Evolutionary conservation across 2,113 vertebrate genomes (phyloP), one percentile per base, ranked within the genome.

Genomic region (Galbula dea): DNA sequence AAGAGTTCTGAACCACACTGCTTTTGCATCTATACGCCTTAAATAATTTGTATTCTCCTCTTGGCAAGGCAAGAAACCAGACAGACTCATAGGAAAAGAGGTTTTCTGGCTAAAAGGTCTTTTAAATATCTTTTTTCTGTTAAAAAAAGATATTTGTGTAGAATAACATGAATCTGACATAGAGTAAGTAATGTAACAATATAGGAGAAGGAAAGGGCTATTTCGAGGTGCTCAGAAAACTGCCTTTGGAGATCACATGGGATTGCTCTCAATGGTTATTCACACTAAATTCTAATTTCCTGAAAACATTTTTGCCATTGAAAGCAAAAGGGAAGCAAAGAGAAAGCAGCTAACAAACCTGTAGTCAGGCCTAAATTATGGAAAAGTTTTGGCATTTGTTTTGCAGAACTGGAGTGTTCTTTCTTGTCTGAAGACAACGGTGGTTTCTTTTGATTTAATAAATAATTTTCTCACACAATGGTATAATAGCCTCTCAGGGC

Each of bases 41-140:
- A 82, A 83, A n/a, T 88, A 92, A 95, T 94, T 95, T 96, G 7
- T 55, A 75, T 96, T 95, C 67, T 80, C 45, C 59, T 94, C 80
- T 87, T 91, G 77, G 67, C 48, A 94, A 94, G 48, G 36, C 29
- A 88, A 78, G 58, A 90, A 94, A 90, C 34, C 58, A 85, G 80
- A 73, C 45, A 93, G 71, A 95, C 37, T 95, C 89, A 94, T 76
- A 96, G 74, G 68, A 96, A 96, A 95, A 78, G 39, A 86, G 30
- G 10, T 86, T 96, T 94, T 51, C 88, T 83, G 45, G 32, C 39
- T 94, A n/a, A n/a, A n/a, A n/a, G n/a, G n/a, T n/a, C n/a, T n/a
- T n/a, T n/a, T n/a, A n/a, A n/a, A n/a, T n/a, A n/a, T n/a, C n/a
- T n/a, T n/a, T n/a, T n/a, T n/a, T n/a, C n/a, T n/a, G n/a, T n/a